phyloP scores from a whole-genome alignment of 2,888 invertebrate genomes.

The Microctonus hyperodae region DNA sequence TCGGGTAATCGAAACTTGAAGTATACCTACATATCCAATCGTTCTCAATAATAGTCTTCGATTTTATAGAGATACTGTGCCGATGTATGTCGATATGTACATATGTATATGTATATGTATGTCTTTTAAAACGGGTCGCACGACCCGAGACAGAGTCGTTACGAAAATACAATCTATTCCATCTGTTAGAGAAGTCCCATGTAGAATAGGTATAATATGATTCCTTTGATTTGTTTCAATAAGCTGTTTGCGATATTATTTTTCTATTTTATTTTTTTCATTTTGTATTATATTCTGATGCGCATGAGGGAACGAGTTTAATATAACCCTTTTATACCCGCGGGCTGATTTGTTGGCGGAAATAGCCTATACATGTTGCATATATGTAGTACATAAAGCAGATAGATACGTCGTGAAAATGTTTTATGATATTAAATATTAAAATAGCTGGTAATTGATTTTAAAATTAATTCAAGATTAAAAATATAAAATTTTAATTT shows the following conservation, averaged over 20 bases:
- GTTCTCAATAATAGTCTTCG: constrained; percentile 37
- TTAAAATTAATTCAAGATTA: neutral
- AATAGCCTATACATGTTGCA: neutral
- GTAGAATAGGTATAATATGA: neutral
- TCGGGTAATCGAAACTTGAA: constrained; percentile 36
- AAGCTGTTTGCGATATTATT: neutral
- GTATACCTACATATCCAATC: constrained; percentile 16
- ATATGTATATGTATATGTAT: constrained; percentile 16
- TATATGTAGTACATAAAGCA: neutral
- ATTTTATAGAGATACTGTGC: constrained; percentile 24
- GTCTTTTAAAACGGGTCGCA: constrained; percentile 6
- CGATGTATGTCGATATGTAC: constrained; percentile 19
- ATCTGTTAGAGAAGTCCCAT: neutral
- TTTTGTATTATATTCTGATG: neutral
- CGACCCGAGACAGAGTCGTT: constrained; percentile 9
- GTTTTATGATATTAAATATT: neutral
- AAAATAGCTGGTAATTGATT: neutral
- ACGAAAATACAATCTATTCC: constrained; percentile 9
- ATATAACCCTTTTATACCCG: neutral
- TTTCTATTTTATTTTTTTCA: neutral
- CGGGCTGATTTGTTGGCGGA: neutral
- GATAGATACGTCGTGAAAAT: neutral
- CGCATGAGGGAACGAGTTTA: neutral
- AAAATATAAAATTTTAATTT: neutral
- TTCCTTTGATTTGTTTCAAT: constrained; percentile 7